Conservation (phyloP, 2,888 invertebrate species). For the Steromphala cineraria region DNA sequence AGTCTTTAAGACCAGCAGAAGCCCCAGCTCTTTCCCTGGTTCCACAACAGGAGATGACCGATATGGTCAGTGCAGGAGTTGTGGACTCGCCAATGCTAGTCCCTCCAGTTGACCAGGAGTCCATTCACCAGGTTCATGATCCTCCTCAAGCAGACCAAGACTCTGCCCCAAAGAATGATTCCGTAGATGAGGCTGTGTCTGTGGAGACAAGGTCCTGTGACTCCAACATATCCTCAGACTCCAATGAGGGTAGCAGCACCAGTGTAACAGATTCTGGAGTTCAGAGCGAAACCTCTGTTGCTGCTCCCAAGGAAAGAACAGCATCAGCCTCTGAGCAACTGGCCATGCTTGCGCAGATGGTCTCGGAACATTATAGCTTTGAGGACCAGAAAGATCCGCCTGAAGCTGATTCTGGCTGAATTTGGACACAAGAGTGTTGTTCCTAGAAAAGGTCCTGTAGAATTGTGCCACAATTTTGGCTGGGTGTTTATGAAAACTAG, state of each 20-base stretch:
- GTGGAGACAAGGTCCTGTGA: slow-evolving; percentile 26
- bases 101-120: slow-evolving; percentile 52
- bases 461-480: no score
- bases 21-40: slow-evolving; percentile 64
- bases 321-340: slow-evolving; percentile 60
- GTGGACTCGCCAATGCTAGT: slow-evolving; percentile 55
- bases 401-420: slow-evolving; percentile 9
- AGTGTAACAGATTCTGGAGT: not conserved
- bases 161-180: slow-evolving; percentile 17
- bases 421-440: no score
- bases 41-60: slow-evolving; percentile 36
- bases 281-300: not conserved
- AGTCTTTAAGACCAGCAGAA: slow-evolving; percentile 63
- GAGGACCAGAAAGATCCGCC: slow-evolving; percentile 30
- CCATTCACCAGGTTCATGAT: slow-evolving; percentile 34
- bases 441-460: no score
- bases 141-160: slow-evolving; percentile 18
- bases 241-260: not conserved
- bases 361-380: slow-evolving; percentile 66
- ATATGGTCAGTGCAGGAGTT: slow-evolving; percentile 25
- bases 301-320: slow-evolving; percentile 12
- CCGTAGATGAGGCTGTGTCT: slow-evolving; percentile 21
- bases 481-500: no score
- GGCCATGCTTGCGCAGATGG: slow-evolving; percentile 66
- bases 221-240: slow-evolving; percentile 16